Evolutionary conservation across 2,888 invertebrate genomes (phyloP), one percentile per base, ranked within the genome.

Genomic region (Sinelater perroti): DNA sequence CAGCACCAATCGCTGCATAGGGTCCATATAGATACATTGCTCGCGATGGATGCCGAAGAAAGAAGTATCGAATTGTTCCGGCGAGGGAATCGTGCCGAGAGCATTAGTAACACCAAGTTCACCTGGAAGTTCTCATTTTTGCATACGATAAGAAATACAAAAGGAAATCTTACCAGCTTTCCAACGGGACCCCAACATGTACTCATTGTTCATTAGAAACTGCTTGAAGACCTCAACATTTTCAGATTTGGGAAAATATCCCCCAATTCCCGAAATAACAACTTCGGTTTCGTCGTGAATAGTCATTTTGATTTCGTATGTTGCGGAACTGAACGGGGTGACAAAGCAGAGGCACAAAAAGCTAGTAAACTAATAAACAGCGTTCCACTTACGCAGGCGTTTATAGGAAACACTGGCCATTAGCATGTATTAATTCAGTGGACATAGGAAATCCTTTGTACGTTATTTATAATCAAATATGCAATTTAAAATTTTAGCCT

Each of bases 151-250:
- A 31, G n/a, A 3, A 30, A n/a, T 3, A 6, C 11, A n/a, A 30
- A 4, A n/a, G 3, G n/a, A 30, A 30, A 4, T 30, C 33, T 57
- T 70, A 75, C 76, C 75, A 62, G 72, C 70, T 53, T 72, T 70
- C 76, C 77, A 78, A 45, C 75, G 68, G 18, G 70, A 63, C 21
- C 68, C 69, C 28, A 76, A 50, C 10, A 75, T 61, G 44, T 56
- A 54, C 55, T 76, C 74, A 46, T 78, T 77, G 16, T 72, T 68
- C 10, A 84, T 76, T 11, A 87, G 75, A 63, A 81, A 78, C n/a
- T 83, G 75, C 56, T 80, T 79, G 62, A 87, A 84, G 66, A 86
- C 83, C 47, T 81, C 81, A 35, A 87, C 77, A 69, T 83, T 85
- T 46, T 80, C 79, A 1, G 84, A 82, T 71, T 84, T 82, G 2